Base-by-base conservation (phyloP, 2,113 vertebrate genomes). In the Circaetus gallicus region DNA sequence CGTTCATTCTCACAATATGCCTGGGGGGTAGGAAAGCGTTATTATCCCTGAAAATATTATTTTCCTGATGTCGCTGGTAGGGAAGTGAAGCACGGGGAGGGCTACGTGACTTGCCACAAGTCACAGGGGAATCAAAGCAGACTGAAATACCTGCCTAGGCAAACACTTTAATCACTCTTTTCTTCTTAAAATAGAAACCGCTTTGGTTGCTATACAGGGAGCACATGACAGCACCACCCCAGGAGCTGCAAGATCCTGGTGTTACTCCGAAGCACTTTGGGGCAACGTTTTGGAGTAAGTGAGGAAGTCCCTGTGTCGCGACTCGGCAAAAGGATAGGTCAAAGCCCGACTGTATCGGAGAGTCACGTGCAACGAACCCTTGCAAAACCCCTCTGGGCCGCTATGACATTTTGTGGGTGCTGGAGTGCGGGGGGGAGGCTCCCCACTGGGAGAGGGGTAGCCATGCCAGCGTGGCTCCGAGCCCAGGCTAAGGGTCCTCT, bases 91-190 rank as follows among this genome's bases (percentile, higher is more conserved):
- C 82, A 24, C 11, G 81, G 28, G 67, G 62, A 5, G 62, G 6
- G 24, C 63, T 88, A 5, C n/a, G 58, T 82, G 93, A 90, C 85
- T 92, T 90, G 82, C 62, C 70, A 52, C 74, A n/a, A 90, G 82
- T 93, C 90, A 87, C 94, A 72, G 19, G 65, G 92, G 79, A 94
- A 47, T 79, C 42, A 72, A 67, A 83, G 82, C 74, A 86, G 91
- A 79, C 93, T 70, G 66, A 90, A 90, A 90, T 67, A 86, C 93
- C 91, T 96, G 93, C 91, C 95, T 63, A 45, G 88, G 88, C 94
- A 93, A 96, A 95, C 76, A 85, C 88, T 92, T 90, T 59, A 85
- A 82, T 94, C 93, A n/a, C 82, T 82, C 88, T 82, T 95, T 86
- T 61, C 56, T 74, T 86, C 93, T 83, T 21, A 92, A 93, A 94